Base-by-base conservation (phyloP, 92 coral and sea anemone species). In the Hydrozoanthus gracilis region DNA sequence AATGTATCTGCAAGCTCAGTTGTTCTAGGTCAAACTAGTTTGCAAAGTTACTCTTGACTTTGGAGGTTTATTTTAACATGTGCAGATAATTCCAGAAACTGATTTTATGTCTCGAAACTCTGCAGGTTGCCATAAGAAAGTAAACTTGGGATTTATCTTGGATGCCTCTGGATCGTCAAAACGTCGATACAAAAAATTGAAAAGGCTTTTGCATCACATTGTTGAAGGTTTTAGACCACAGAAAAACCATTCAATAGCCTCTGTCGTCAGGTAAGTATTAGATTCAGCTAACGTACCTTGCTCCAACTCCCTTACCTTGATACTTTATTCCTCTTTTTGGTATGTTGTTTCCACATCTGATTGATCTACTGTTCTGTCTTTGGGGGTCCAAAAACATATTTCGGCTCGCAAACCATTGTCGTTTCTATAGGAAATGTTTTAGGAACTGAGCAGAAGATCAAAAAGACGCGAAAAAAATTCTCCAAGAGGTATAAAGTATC, bases 161-260 rank as follows among this genome's bases (percentile, higher is more conserved):
- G 85, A 80, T 64, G 85, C 85, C 13, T 80, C 85, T 17, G 85
- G 85, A 3, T 64, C 85, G 7, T 66, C 85, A 17, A 48, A 12
- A 20, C 54, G 74, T 14, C 44, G 20, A 8, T 80, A 80, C 47
- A 3, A 4, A 8, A 80, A 65, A 60, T 13, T 64, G 3, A 80
- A 80, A 51, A 17, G 56, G 51, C 27, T 80, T 10, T 54, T 80
- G 18, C 73, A 80, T 48, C 74, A 80, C 61, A 45, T 49, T 20
- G 48, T 65, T 12, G 85, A 80, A 69, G 85, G 85, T 3, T 80
- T 80, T 60, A 80, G 65, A 13, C 8, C 60, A 65, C 85, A 80
- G 35, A 64, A 67, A 48, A 65, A 65, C 2, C 58, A 47, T 7
- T 65, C 74, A 64, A 35, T 46, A 47, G 85, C 85, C 27, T 47